Base-by-base conservation (phyloP, 1,140 invertebrate genomes). In the Heliconius nattereri region DNA sequence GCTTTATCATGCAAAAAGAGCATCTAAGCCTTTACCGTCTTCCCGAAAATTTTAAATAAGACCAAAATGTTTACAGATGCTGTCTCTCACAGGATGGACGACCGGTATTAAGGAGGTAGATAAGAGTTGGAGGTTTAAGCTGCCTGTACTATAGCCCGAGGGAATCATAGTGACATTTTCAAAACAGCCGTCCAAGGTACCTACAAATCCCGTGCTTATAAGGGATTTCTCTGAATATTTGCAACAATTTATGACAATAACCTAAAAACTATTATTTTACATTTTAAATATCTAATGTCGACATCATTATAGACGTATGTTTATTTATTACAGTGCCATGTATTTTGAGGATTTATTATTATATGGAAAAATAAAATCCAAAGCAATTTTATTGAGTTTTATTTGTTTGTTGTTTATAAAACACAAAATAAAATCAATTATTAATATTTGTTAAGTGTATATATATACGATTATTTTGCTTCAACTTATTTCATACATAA, bases 161-260 rank as follows among this genome's bases (percentile, higher is more conserved):
- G 77, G 80, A 76, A 73, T 73, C 71, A 76, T 60, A 82, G 77
- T 82, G 78, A 78, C 81, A 76, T 82, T 82, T 82, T 81, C 73
- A 57, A 82, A 82, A 78, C 81, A 78, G 35, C 73, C 73, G 77
- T 74, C 75, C 52, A 78, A 76, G 73, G 72, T 76, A 74, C 77
- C 74, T 82, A 60, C 29, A 78, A 81, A 74, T 81, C 79, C 79
- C 49, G 19, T n/a, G 57, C 79, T 77, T 78, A 81, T 74, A 75
- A 5, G 37, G 54, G 79, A 74, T 81, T 81, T 81, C 74, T 26
- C 9, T 23, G 45, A 60, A 19, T 29, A 80, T 76, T 80, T 66
- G n/a, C 70, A 76, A 66, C 32, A 70, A 78, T 74, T 49, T 76
- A 8, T 40, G 8, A 26, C 75, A 40, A 71, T 70, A 11, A 20